A percentile compares a stretch with the other conserved stretches of the same genome.
Evolutionary conservation across 2,113 vertebrate genomes (phyloP).

Genomic region (Saccopteryx leptura): DNA sequence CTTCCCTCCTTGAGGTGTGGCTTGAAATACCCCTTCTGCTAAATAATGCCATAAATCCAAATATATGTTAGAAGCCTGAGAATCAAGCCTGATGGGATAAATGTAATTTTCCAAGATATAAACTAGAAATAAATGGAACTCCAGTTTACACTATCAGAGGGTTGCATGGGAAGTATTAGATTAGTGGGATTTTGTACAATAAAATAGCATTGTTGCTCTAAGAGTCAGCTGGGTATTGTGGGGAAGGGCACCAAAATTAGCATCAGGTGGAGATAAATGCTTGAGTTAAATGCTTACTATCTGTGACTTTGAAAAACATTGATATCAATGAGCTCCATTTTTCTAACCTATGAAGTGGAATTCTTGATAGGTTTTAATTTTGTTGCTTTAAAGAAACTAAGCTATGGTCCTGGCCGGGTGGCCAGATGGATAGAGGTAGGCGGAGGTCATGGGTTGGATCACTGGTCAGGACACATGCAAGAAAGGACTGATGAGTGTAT

Average conservation of each 20-base stretch:
- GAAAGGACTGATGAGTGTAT: too few species aligned
- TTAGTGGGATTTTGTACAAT: neutral
- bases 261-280: neutral
- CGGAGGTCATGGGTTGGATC: too few species aligned
- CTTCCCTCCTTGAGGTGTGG: neutral
- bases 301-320: neutral
- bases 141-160: neutral
- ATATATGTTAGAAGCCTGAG: neutral
- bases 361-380: neutral
- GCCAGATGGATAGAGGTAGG: too few species aligned
- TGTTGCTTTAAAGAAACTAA: neutral
- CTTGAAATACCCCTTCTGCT: constrained; percentile 41
- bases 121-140: neutral
- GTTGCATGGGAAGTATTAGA: neutral
- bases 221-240: neutral
- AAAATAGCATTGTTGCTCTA: neutral
- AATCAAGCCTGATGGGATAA: constrained; percentile 30
- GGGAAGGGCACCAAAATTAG: neutral
- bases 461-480: too few species aligned
- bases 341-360: neutral
- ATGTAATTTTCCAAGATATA: constrained; percentile 12
- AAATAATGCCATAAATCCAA: constrained; percentile 43
- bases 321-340: neutral
- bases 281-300: neutral
- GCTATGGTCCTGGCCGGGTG: too few species aligned